phyloP scores from a whole-genome alignment of 2,797 vertebrate genomes.

The Hydrophis major region DNA sequence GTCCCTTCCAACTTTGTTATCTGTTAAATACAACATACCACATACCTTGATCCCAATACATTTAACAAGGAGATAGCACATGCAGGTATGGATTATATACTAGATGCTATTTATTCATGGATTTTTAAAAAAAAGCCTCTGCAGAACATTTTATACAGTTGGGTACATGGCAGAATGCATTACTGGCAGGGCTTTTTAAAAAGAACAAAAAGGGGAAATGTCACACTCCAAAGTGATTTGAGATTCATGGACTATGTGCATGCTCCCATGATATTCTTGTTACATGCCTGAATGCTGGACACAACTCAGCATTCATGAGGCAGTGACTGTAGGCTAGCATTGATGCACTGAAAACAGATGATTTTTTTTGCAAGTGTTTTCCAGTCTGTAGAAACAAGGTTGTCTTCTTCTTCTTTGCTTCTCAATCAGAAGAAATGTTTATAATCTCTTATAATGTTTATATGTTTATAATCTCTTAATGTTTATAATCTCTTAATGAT shows the following conservation, averaged over 20 bases:
- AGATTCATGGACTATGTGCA: neutral
- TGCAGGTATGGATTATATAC: neutral
- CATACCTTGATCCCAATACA: neutral
- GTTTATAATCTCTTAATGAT: neutral
- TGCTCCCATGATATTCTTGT: neutral
- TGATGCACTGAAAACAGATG: neutral
- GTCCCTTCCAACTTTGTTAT: too few relatives aligned
- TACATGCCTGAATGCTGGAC: neutral
- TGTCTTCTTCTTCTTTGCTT: neutral
- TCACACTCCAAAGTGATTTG: neutral
- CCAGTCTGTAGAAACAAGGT: neutral
- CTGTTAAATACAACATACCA: neutral
- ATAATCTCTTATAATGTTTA: neutral
- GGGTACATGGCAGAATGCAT: neutral
- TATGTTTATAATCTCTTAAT: neutral
- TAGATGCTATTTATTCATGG: neutral
- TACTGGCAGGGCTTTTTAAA: neutral
- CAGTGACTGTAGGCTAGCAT: neutral
- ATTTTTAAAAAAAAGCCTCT: neutral
- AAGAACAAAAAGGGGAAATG: neutral
- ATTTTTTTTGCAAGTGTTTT: neutral
- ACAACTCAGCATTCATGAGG: neutral
- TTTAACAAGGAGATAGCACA: neutral
- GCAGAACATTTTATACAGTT: neutral
- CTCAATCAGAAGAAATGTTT: neutral